A percentile compares a stretch with the other conserved stretches of the same genome.
phyloP scores from a whole-genome alignment of 30 jellyfish, hydroid and myxozoan species.

The Chironex yamaguchii region DNA sequence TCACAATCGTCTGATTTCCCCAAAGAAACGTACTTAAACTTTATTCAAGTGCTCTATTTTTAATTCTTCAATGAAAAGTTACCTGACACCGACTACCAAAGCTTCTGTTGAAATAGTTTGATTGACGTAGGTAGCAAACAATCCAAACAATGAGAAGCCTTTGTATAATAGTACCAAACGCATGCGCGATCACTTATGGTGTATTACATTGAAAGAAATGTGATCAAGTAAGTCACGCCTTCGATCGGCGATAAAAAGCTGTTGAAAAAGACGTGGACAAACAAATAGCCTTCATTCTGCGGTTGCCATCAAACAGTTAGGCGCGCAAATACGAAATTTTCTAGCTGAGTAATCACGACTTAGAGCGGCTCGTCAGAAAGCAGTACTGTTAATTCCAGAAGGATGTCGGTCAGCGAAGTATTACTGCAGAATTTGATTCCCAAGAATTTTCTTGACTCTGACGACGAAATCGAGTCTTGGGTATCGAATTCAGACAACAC shows the following conservation, averaged over 20 bases:
- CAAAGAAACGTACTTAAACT: not conserved
- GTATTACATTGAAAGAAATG: not conserved
- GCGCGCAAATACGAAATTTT: slow-evolving; percentile 90
- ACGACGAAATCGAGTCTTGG: slow-evolving; percentile 95
- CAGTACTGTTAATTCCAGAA: slow-evolving; percentile 5
- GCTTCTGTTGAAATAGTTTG: not conserved
- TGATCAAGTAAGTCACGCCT: slow-evolving; percentile 72
- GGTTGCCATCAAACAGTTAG: slow-evolving; percentile 85
- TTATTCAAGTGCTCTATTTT: not conserved
- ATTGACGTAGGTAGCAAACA: not conserved
- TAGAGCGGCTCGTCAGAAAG: not conserved
- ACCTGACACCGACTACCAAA: not conserved
- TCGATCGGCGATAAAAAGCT: slow-evolving; percentile 79
- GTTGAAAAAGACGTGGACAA: slow-evolving; percentile 62
- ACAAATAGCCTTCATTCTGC: slow-evolving; percentile 72
- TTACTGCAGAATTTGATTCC: slow-evolving; percentile 92
- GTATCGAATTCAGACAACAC: slow-evolving; percentile 65
- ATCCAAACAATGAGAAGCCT: not conserved
- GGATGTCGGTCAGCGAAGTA: slow-evolving; percentile 93
- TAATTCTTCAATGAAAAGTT: not conserved
- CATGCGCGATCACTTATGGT: not conserved
- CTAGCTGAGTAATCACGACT: slow-evolving; percentile 37
- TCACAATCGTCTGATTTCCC: not conserved
- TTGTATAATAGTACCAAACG: not conserved
- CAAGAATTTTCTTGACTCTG: slow-evolving; percentile 89